A percentile compares a stretch with the other conserved stretches of the same genome.
Evolutionary conservation across 1,140 invertebrate genomes (phyloP).

Genomic region (Neuroterus valhalla): DNA sequence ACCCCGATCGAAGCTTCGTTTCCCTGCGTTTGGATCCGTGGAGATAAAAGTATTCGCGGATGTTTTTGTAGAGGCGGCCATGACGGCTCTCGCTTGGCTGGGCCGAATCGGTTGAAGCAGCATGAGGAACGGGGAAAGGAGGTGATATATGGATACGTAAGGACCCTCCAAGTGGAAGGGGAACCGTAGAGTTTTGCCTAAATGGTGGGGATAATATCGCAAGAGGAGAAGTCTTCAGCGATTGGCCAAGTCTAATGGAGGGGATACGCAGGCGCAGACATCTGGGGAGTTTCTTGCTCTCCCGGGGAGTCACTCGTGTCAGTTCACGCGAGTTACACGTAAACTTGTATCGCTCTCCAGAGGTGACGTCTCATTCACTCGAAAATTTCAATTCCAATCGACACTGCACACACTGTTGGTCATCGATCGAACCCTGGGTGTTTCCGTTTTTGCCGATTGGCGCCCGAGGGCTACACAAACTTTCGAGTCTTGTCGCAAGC

Average conservation of each 20-base stretch:
- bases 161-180: constrained; percentile 29
- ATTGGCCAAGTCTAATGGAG: constrained; percentile 13
- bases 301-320: constrained; percentile 70
- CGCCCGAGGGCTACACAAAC: not conserved
- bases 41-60: constrained; percentile 60
- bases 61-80: constrained; percentile 60
- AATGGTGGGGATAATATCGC: constrained; percentile 12
- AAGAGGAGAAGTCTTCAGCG: constrained; percentile 36
- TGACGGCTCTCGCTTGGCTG: constrained; percentile 38
- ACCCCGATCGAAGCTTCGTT: not conserved
- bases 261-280: constrained; percentile 60
- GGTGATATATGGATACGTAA: constrained; percentile 22
- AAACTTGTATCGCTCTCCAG: constrained; percentile 48
- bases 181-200: constrained; percentile 12
- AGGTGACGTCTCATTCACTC: constrained; percentile 23
- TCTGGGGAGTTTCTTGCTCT: constrained; percentile 47
- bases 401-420: constrained; percentile 10
- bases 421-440: constrained; percentile 1
- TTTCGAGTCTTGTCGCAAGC: not conserved
- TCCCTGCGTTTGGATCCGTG: constrained; percentile 46
- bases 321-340: constrained; percentile 71
- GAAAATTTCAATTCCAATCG: constrained; percentile 28
- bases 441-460: constrained; percentile 2
- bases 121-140: constrained; percentile 25
- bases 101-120: constrained; percentile 30